A percentile compares a stretch with the other conserved stretches of the same genome.
phyloP scores from a whole-genome alignment of 2,888 invertebrate genomes.

The Criorhina ranunculi region DNA sequence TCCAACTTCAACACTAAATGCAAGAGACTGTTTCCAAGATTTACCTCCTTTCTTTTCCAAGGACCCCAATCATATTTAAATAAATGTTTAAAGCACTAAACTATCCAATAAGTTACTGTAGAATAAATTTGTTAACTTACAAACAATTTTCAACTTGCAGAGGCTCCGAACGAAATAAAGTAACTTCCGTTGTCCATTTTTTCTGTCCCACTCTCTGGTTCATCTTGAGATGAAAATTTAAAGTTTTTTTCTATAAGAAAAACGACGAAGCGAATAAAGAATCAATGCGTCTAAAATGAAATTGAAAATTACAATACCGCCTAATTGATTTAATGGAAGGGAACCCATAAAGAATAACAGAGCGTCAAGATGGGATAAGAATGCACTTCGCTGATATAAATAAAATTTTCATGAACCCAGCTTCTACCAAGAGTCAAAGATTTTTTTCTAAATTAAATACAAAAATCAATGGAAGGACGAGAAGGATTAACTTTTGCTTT shows the following conservation, averaged over 20 bases:
- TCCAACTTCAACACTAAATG: too few relatives aligned
- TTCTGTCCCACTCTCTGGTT: neutral
- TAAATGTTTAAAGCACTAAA: neutral
- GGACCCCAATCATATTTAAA: neutral
- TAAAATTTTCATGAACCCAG: slow-evolving; percentile 12
- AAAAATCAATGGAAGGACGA: neutral
- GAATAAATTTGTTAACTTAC: slow-evolving; percentile 8
- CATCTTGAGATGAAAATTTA: slow-evolving; percentile 1
- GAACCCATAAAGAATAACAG: neutral
- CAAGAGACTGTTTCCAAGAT: too few relatives aligned
- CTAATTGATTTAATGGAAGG: slow-evolving; percentile 21
- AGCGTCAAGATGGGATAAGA: neutral
- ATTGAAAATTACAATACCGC: slow-evolving; percentile 32
- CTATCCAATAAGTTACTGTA: slow-evolving; percentile 1
- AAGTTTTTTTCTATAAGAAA: slow-evolving; percentile 16
- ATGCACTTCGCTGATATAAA: slow-evolving; percentile 16
- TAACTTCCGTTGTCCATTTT: neutral
- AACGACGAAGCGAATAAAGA: slow-evolving; percentile 3
- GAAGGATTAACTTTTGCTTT: neutral
- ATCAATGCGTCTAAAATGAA: slow-evolving; percentile 9
- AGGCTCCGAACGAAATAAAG: neutral
- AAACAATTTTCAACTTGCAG: neutral
- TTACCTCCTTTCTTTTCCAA: neutral
- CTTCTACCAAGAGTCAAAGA: neutral
- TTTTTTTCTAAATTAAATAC: slow-evolving; percentile 12